Evolutionary conservation across 2,113 vertebrate species (phyloP).

Genomic region (Pithys albifrons): DNA sequence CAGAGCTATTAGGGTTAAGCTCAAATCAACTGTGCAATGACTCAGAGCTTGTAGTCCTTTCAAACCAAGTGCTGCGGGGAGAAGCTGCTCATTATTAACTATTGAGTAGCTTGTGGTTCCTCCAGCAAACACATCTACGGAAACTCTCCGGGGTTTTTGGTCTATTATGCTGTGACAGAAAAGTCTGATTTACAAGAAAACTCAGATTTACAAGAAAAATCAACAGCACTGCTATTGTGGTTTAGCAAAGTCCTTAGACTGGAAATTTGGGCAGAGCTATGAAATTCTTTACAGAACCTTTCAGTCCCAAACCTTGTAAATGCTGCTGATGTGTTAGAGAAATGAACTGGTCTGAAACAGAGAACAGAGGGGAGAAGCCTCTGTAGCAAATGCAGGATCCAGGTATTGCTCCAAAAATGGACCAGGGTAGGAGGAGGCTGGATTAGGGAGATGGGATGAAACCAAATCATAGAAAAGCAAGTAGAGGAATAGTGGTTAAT

Average conservation of each 20-base stretch:
- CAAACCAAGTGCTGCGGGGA: slow-evolving; percentile 34
- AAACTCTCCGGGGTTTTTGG: not conserved
- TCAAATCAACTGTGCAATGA: slow-evolving; percentile 57
- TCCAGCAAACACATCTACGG: not conserved
- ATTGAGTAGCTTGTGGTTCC: slow-evolving; percentile 3
- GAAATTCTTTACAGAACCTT: not conserved
- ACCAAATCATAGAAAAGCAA: not conserved
- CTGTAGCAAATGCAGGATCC: not conserved
- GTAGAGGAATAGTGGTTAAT: not conserved
- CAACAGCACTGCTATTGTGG: not conserved
- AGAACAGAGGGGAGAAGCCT: not conserved
- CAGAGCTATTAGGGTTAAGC: slow-evolving; percentile 63
- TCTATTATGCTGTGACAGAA: not conserved
- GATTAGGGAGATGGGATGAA: not conserved
- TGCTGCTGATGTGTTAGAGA: not conserved
- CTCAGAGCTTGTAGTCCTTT: slow-evolving; percentile 56
- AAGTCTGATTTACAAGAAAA: not conserved
- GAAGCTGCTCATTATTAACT: slow-evolving; percentile 50
- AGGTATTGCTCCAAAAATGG: not conserved
- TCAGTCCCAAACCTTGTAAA: not conserved
- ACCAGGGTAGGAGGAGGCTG: not conserved
- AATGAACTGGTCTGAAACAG: fast-evolving
- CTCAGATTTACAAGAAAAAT: slow-evolving; percentile 16
- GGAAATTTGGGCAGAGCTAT: not conserved
- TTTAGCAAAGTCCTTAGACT: not conserved